A percentile compares a stretch with the other conserved stretches of the same genome.
Conservation (phyloP, 2,888 invertebrate species). For the Toxonevra muliebris region DNA sequence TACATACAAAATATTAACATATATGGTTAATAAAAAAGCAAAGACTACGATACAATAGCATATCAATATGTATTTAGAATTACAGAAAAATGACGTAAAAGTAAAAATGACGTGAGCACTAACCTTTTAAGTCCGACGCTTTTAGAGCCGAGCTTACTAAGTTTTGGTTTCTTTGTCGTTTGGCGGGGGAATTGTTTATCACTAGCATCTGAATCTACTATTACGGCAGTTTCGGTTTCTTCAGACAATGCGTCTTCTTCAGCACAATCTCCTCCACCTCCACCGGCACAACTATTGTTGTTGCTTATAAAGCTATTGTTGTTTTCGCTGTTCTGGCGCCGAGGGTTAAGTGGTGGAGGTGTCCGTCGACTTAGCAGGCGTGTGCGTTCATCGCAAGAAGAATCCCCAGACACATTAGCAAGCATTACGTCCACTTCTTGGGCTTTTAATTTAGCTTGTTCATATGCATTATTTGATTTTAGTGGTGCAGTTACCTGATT, state of each 20-base stretch:
- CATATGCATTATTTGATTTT: conserved; percentile 8
- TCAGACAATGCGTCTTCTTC: conserved; percentile 45
- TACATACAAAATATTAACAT: too few species aligned
- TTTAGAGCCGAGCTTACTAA: conserved; percentile 61
- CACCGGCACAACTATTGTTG: conserved; percentile 47
- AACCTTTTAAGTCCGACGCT: conserved; percentile 63
- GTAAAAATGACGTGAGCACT: conserved; percentile 31
- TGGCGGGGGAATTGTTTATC: conserved; percentile 54
- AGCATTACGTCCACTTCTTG: conserved; percentile 36
- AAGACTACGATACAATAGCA: too few species aligned
- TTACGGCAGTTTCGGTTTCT: conserved; percentile 45
- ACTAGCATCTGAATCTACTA: conserved; percentile 54
- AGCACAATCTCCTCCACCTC: conserved; percentile 33
- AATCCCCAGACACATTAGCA: conserved; percentile 36
- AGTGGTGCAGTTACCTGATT: conserved; percentile 19
- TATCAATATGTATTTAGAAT: too few species aligned
- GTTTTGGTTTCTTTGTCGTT: conserved; percentile 56
- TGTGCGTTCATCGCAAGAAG: conserved; percentile 56
- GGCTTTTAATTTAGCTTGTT: conserved; percentile 13
- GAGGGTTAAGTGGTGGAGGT: conserved; percentile 33
- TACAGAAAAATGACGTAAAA: not conserved
- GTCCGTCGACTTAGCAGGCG: conserved; percentile 49
- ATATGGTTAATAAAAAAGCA: too few species aligned
- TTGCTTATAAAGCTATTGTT: conserved; percentile 40
- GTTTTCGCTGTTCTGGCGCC: conserved; percentile 46